Base-by-base conservation (phyloP, 30 jellyfish, hydroid and myxozoan genomes). In the Cassiopea xamachana region DNA sequence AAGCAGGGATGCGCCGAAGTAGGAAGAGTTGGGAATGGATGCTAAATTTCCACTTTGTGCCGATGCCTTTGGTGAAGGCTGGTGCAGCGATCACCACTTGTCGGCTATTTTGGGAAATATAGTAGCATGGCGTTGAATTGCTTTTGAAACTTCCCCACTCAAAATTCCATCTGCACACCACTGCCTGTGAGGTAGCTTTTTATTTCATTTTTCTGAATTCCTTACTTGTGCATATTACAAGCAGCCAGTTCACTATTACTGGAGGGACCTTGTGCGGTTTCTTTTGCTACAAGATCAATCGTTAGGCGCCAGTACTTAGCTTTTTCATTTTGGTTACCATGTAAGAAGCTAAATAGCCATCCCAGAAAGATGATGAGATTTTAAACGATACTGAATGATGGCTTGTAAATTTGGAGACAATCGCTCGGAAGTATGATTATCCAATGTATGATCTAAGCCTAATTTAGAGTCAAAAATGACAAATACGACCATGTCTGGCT, bases 391-490 rank as follows among this genome's bases (percentile, higher is more conserved):
- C 15, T 71, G 80, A 71, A 2, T 71, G 10, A 27, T 27, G 50
- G 10, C 5, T 10, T 39, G 51, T 71, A 19, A 17, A 1, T 10
- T 71, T 71, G 19, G 16, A 27, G 51, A 71, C 80, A 18, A 43
- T 43, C 80, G 2, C 7, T 71, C 80, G 80, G 80, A 71, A 71
- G 80, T n/a, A n/a, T 17, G 39, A 43, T 71, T 15, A 43, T 71
- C 2, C 10, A 1, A 71, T 19, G 80, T 2, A 8, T 71, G 80
- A 71, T 14, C 14, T 16, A 7, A 71, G 80, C 15, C 39, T 71
- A 7, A 71, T 71, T 68, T 7, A 18, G 77, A 8, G 46, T 68
- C 39, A 18, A 68, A 27, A 7, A 10, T 14, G 46, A 68, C 7
- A 68, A 7, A 68, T 68, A 55, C 16, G 80, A 43, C 16, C 80